Evolutionary conservation across 2,113 vertebrate species (phyloP).

Genomic region (Nannobrachium achirus): DNA sequence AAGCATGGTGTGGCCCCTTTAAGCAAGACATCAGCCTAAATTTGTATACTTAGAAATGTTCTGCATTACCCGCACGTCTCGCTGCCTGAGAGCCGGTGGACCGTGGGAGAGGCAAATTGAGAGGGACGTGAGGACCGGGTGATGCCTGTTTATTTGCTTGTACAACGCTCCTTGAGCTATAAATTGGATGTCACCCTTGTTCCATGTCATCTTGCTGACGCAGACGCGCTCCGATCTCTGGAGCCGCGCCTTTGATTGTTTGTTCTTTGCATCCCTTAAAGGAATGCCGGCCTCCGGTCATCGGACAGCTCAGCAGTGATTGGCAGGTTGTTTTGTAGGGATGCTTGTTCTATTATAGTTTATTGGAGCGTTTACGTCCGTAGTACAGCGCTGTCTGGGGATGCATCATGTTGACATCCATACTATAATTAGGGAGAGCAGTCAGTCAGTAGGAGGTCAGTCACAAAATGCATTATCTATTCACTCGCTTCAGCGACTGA

Average conservation of each 20-base stretch:
- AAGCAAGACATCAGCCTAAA: conserved; percentile 70
- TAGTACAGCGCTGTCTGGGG: not conserved
- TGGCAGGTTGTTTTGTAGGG: conserved; percentile 59
- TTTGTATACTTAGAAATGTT: conserved; percentile 57
- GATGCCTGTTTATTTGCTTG: conserved; percentile 81
- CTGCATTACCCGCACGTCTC: conserved; percentile 28
- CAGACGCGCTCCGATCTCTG: conserved; percentile 52
- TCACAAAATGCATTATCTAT: too few relatives aligned
- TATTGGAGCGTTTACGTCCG: conserved; percentile 13
- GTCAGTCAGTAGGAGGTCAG: too few relatives aligned
- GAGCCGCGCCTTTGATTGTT: conserved; percentile 71
- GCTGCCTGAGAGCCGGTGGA: conserved; percentile 51
- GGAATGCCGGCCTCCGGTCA: conserved; percentile 62
- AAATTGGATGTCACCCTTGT: conserved; percentile 80
- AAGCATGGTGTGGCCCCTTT: conserved; percentile 35
- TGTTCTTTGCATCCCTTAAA: conserved; percentile 74
- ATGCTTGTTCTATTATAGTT: conserved; percentile 25
- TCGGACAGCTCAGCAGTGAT: conserved; percentile 42
- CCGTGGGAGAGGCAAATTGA: conserved; percentile 76
- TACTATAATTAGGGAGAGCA: too few relatives aligned
- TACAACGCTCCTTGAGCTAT: conserved; percentile 73
- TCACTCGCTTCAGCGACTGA: too few relatives aligned
- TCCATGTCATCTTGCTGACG: conserved; percentile 71
- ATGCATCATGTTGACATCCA: not conserved
- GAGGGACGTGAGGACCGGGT: conserved; percentile 59